These are phyloP conservation scores for Aricia agestis DNA, from an alignment of 1,140 invertebrate genomes.

Conservation along the genomic window DNA sequence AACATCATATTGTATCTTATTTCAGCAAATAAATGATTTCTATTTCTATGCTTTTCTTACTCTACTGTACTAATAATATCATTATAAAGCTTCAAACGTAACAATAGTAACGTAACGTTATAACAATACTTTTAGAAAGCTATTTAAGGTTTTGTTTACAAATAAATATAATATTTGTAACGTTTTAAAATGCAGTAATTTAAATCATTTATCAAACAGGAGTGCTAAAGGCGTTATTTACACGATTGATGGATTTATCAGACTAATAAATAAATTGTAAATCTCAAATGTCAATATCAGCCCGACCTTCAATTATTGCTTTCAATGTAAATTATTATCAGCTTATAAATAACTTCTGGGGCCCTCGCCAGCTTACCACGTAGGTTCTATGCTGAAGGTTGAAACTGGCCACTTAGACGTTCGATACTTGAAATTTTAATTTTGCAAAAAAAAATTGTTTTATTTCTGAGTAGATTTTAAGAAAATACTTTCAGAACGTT, in stretches of 20 bases:
- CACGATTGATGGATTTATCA: neutral
- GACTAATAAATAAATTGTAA: neutral
- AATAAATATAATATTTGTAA: too few relatives aligned
- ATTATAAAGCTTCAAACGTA: too few relatives aligned
- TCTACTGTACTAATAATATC: too few relatives aligned
- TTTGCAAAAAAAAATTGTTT: too few relatives aligned
- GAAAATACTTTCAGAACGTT: too few relatives aligned
- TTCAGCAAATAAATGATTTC: too few relatives aligned
- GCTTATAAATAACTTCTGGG: neutral
- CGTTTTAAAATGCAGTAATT: neutral
- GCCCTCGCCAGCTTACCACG: neutral
- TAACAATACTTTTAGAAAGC: too few relatives aligned
- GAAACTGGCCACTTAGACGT: neutral
- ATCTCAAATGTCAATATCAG: constrained; percentile 27
- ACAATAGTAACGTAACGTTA: too few relatives aligned
- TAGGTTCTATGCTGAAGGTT: neutral
- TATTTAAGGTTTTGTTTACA: too few relatives aligned
- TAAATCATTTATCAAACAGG: neutral
- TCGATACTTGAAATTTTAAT: neutral
- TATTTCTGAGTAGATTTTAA: too few relatives aligned
- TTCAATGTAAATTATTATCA: constrained; percentile 31
- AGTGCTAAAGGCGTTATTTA: neutral
- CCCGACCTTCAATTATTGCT: constrained; percentile 38
- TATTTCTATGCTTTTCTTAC: too few relatives aligned
- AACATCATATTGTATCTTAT: too few relatives aligned